Evolutionary conservation across 1,140 invertebrate genomes (phyloP), one percentile per base, ranked within the genome.

Genomic region (Drosophila eugracilis): DNA sequence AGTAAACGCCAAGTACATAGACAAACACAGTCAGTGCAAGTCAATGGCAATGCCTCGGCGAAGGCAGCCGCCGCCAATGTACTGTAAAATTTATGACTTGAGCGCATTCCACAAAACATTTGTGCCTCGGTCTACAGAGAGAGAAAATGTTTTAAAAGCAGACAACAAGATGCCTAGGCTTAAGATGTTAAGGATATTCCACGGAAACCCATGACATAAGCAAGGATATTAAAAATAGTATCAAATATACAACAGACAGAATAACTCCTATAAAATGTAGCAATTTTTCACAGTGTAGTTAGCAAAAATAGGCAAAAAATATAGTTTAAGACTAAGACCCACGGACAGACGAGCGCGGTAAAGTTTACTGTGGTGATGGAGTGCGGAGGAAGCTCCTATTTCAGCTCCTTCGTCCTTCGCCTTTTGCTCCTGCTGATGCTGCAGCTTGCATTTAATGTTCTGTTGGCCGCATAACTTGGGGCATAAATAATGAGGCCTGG

Each of bases 81-180:
- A 77, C 73, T 85, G 70, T 88, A 83, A 88, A 86, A 86, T 86
- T 86, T 86, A 86, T 86, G 81, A 86, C 81, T 86, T 58, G 52
- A 86, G 81, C 77, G 78, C 83, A 86, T 86, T 86, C 85, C 78
- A 67, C 83, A 88, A 86, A 88, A 86, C 81, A 86, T 86, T 86
- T 88, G 69, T 78, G 83, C 80, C 73, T 85, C 47, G 55, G 62
- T 57, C 47, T 53, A 7, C 55, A 65, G 14, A 9, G 30, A 0
- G 5, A 21, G 6, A 45, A 63, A n/a, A n/a, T n/a, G n/a, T n/a
- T n/a, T n/a, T n/a, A n/a, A n/a, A n/a, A n/a, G n/a, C n/a, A n/a
- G n/a, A n/a, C n/a, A n/a, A n/a, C n/a, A n/a, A n/a, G n/a, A n/a
- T n/a, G n/a, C n/a, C n/a, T n/a, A n/a, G n/a, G n/a, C n/a, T n/a